Base-by-base conservation (phyloP, 2,888 invertebrate species). In the Drosophila ustulata region DNA sequence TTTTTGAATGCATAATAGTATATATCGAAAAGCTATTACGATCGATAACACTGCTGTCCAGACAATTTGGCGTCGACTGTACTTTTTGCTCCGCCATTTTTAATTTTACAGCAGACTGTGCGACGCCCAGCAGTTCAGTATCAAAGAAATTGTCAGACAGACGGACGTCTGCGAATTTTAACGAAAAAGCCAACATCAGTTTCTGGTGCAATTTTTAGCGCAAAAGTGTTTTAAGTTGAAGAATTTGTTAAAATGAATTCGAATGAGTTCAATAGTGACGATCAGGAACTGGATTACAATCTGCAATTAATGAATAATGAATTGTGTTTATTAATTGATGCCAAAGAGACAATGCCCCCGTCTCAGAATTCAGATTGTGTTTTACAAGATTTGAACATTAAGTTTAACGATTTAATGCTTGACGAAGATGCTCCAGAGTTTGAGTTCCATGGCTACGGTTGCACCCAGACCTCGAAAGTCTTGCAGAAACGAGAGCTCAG, bases 391-490 rank as follows among this genome's bases (percentile, higher is more conserved):
- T 26, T 82, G 1, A 67, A 67, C 41, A 23, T 28, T 4, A 62
- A 49, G 2, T 50, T 83, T 1, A 8, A 52, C 4, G 28, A 55
- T 4, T 53, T 72, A 2, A 26, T 47, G 4, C 53, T 86, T 18
- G 45, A 66, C 9, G 49, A 26, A 8, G 46, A 18, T 39, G 55
- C 47, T 0, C 80, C 80, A 0, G 1, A 30, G 28, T 77, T 88
- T 2, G 83, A 83, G 11, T 86, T 86, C 26, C 82, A 86, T 51
- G 64, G 70, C 28, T 51, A 59, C 49, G 63, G 53, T 0, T 87
- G 81, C 51, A 2, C 18, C 7, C 53, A 76, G 5, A 6, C 47
- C 3, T 4, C 28, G 2, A 0, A 3, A 7, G 13, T 46, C 7
- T 7, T 71, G n/a, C 23, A 18, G 1, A 56, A 50, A 18, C 45